Conservation (phyloP, 2,113 vertebrate genomes). For the Gobiocypris rarus region DNA sequence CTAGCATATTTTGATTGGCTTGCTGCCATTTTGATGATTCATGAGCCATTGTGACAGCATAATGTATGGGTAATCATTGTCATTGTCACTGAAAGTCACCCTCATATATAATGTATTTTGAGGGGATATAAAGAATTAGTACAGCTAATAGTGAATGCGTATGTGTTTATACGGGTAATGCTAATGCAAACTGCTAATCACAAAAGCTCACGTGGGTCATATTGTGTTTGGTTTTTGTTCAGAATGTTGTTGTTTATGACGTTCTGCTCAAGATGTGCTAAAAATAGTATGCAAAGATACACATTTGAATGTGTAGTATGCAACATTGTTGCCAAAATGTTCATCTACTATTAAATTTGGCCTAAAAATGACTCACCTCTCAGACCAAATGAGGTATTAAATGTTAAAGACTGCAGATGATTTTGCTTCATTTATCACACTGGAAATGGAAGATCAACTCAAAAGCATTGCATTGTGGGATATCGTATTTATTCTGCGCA, state of each 20-base stretch:
- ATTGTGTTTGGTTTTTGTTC: neutral
- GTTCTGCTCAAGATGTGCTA: neutral
- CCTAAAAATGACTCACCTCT: too few species aligned
- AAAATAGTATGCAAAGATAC: neutral
- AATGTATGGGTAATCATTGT: neutral
- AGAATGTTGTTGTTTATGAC: neutral
- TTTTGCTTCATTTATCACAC: too few species aligned
- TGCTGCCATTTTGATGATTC: constrained; percentile 5
- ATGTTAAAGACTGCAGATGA: too few species aligned
- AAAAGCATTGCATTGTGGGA: too few species aligned
- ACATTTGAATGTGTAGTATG: neutral
- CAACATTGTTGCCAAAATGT: neutral
- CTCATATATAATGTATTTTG: constrained; percentile 12
- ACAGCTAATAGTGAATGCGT: neutral
- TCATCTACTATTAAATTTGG: neutral
- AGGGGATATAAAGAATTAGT: neutral
- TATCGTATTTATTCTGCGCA: too few species aligned
- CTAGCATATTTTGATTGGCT: neutral
- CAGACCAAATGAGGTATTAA: too few species aligned
- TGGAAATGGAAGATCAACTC: too few species aligned
- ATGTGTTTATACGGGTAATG: neutral
- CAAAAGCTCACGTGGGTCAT: neutral
- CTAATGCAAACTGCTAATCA: neutral
- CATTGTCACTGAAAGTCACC: neutral
- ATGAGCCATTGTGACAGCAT: neutral